Evolutionary conservation across 2,888 invertebrate genomes (phyloP).

Genomic region (Rugalucina vietnamica): DNA sequence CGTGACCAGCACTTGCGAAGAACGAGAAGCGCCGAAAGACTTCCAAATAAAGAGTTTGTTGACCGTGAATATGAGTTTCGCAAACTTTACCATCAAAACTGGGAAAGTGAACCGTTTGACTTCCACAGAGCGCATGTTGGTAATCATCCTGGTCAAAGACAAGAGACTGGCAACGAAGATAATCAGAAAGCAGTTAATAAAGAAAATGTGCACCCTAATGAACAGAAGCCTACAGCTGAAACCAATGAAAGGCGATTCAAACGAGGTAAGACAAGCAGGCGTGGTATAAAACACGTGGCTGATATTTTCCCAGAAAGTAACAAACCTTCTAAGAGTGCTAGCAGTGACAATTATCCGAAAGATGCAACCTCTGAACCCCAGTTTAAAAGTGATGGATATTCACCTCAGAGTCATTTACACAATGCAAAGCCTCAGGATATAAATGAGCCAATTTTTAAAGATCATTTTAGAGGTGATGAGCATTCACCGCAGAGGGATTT

Average conservation of each 20-base stretch:
- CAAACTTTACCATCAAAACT: slow-evolving; percentile 2
- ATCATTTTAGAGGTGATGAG: neutral
- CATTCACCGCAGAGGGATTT: neutral
- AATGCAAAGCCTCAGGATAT: neutral
- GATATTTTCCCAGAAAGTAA: neutral
- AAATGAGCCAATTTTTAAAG: neutral
- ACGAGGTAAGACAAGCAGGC: neutral
- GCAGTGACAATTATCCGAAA: no score
- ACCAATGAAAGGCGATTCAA: slow-evolving; percentile 2
- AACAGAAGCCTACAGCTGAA: neutral
- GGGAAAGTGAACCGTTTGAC: slow-evolving; percentile 15
- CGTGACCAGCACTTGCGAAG: neutral
- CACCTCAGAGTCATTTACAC: no score
- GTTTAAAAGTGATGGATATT: no score
- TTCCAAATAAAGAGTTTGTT: slow-evolving; percentile 1
- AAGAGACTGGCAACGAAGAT: neutral
- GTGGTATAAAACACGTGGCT: neutral
- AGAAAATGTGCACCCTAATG: neutral
- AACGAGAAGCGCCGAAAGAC: slow-evolving; percentile 5
- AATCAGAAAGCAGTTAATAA: neutral
- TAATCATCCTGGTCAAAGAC: neutral
- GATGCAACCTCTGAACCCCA: no score
- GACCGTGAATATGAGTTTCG: neutral
- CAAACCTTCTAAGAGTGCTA: no score
- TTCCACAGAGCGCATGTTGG: neutral